A percentile compares a stretch with the other conserved stretches of the same genome.
phyloP scores from a whole-genome alignment of 2,113 vertebrate species.

The Hucho hucho region DNA sequence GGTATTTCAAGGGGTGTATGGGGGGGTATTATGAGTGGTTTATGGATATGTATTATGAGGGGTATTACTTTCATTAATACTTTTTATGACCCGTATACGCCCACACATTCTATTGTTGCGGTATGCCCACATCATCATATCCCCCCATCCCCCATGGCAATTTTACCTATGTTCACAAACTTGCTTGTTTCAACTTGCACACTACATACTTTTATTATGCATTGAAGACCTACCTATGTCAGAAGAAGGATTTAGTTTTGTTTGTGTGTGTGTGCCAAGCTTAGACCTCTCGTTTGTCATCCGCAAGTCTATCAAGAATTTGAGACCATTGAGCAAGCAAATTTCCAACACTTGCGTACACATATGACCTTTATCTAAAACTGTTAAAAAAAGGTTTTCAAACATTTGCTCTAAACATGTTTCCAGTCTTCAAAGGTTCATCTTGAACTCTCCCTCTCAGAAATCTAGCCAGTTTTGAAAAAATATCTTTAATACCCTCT shows the following conservation, averaged over 20 bases:
- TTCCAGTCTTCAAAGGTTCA: conserved; percentile 5
- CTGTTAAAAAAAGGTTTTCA: neutral
- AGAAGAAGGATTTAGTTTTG: neutral
- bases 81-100: no score
- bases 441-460: neutral
- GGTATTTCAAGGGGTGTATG: no score
- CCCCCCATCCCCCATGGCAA: no score
- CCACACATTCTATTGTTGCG: no score
- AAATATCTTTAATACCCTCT: conserved; percentile 8
- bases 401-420: conserved; percentile 47
- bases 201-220: conserved; percentile 5
- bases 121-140: no score
- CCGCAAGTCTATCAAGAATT: neutral
- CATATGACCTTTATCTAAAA: conserved; percentile 40
- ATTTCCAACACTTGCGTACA: conserved; percentile 42
- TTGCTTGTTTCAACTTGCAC: conserved; percentile 1
- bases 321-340: neutral
- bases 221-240: neutral
- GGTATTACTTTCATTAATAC: no score
- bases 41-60: no score
- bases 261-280: neutral
- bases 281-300: conserved; percentile 24
- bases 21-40: no score
- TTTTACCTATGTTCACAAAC: no score
- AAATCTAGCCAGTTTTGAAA: neutral